Evolutionary conservation across 1,140 invertebrate species (phyloP), one percentile per base, ranked within the genome.

Genomic region (Zaprionus gabonicus): DNA sequence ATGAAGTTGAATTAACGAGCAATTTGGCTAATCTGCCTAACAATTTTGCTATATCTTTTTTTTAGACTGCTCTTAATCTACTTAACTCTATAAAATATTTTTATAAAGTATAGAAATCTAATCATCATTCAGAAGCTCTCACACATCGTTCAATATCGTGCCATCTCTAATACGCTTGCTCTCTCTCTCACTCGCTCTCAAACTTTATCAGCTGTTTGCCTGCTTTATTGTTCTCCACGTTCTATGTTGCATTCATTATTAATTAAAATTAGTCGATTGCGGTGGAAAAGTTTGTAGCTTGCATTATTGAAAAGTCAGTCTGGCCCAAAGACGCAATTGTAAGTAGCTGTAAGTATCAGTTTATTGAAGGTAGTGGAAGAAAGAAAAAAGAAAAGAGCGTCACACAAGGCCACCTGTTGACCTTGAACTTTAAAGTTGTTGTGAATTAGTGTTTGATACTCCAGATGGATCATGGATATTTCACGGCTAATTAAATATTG

Each of bases 391-490:
- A 38, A 53, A 59, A 55, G 44, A 67, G 49, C 46, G 36, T n/a
- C 28, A 25, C 27, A 28, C 41, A 55, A 23, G 38, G 3, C 6
- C 60, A 66, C 36, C 31, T 31, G 28, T 67, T 49, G 49, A 85
- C 84, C 84, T 88, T 87, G 84, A 78, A 82, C 84, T 79, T 87
- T 74, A 59, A 49, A 58, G 25, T 12, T 36, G 46, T 58, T 64
- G 1, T 28, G 25, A 44, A 17, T 65, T 15, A 12, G n/a, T 1
- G 27, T 65, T 71, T 59, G 20, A 34, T 41, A 27, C 12, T 25
- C 27, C 25, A 31, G 15, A 15, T 17, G 23, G 31, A 34, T 55
- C 20, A 56, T 51, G 46, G 9, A 56, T 34, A 36, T 38, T n/a
- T 46, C 57, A 69, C 49, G 36, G 49, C 63, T 56, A 62, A 56